Evolutionary conservation across 2,113 vertebrate genomes (phyloP).

Genomic region (Microtus montanus): DNA sequence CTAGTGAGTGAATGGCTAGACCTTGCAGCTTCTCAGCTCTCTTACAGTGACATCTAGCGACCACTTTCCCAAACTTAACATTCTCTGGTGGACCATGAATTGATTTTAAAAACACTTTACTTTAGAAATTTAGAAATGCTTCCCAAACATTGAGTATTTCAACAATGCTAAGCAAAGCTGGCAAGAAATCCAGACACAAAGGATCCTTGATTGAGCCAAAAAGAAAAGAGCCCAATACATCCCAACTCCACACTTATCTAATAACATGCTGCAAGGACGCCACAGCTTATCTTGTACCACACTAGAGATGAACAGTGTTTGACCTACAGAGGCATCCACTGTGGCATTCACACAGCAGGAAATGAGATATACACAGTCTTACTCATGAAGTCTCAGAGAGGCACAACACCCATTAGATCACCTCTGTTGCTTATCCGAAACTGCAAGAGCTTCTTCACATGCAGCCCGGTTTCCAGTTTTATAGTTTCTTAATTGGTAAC

Average conservation of each 20-base stretch:
- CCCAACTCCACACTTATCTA: neutral
- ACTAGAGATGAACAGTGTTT: neutral
- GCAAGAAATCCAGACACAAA: neutral
- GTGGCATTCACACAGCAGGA: neutral
- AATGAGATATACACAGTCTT: neutral
- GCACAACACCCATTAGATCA: neutral
- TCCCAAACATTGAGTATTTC: neutral
- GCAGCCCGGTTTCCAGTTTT: neutral
- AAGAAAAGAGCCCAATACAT: neutral
- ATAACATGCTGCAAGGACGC: neutral
- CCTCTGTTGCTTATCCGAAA: neutral
- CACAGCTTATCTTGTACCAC: neutral
- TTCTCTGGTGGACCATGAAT: neutral
- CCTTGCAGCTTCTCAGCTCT: neutral
- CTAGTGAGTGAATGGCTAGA: neutral
- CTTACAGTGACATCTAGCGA: constrained; percentile 84
- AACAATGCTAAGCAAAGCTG: neutral
- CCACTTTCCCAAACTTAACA: neutral
- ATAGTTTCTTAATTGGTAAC: neutral
- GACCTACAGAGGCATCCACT: neutral
- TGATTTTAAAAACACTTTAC: neutral
- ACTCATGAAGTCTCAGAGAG: neutral
- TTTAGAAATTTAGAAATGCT: neutral
- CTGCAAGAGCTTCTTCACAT: neutral
- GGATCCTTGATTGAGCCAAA: neutral